Base-by-base conservation (phyloP, 2,888 invertebrate species). In the Brachycybe producta region DNA sequence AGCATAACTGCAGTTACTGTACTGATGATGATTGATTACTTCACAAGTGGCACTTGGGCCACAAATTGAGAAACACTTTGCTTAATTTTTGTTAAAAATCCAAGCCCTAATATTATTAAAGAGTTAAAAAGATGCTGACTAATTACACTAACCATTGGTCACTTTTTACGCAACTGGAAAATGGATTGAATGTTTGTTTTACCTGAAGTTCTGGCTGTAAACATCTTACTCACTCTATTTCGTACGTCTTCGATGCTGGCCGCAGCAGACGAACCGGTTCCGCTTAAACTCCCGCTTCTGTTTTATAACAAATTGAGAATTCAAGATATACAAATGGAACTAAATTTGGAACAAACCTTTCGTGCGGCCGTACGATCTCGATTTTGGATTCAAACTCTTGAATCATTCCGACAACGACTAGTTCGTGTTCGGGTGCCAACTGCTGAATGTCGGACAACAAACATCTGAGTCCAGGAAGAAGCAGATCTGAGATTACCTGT, bases 181-280 rank as follows among this genome's bases (percentile, higher is more conserved):
- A 57, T 46, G 44, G 48, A 56, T 23, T 52, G 53, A 42, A 57
- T 55, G 36, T 57, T 57, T 21, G 57, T 49, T 13, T 51, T 34
- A 8, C 52, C 49, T 30, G 41, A 44, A 21, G 34, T 41, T 13
- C 32, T 52, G 8, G 43, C 44, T 11, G 69, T 68, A 54, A 77
- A 77, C 56, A 77, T 75, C 59, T 76, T 77, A 53, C 74, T 74
- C 59, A 77, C 70, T 58, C 73, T 69, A 57, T 75, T 74, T 41
- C 72, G 70, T 69, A 77, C 73, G 49, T 77, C 77, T 61, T 76
- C 76, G 35, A 76, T 56, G 21, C 54, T 52, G 2, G 55, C 50
- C 17, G 57, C 38, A 15, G 51, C 42, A 30, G n/a, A n/a, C n/a
- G 53, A 45, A 4, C 50, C 51, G 15, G 52, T 40, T 32, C 46